Base-by-base conservation (phyloP, 2,797 vertebrate species). In the Pteropus rufus region DNA sequence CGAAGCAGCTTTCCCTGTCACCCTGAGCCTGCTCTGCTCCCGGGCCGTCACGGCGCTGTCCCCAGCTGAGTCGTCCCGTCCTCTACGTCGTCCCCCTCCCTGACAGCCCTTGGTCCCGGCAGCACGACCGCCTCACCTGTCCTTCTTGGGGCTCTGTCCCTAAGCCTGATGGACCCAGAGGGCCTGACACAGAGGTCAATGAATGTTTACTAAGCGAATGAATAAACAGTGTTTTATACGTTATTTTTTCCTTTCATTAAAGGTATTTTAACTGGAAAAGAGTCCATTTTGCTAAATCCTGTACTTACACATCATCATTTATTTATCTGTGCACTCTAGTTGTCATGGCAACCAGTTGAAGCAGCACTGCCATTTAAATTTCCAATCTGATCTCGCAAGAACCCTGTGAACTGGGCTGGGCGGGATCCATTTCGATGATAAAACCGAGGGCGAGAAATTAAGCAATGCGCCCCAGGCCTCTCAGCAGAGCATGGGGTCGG, bases 361-460 rank as follows among this genome's bases (percentile, higher is more conserved):
- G 60, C 0, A 29, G 24, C 62, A 39, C 44, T 87, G 41, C 62
- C 21, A 16, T 60, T 86, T 62, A 60, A 90, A 97, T 95, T 97
- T 95, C 95, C 94, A 95, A 65, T 85, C 85, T 39, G 75, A 97
- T 87, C 86, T 97, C 85, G 72, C 83, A 89, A 95, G 97, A 54
- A 34, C 18, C 46, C 58, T 65, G 23, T 2, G 44, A 44, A 44
- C 44, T 39, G 46, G 31, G 44, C 21, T 67, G 2, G 31, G 24
- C 5, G 31, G 41, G 23, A 1, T 75, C 46, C 16, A 2, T 49
- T 64, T 52, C 16, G 54, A 16, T 1, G 12, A 60, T 24, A 8
- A 60, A 60, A 24, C 7, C 0, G 29, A 62, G 56, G 15, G 41
- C 29, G 52, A 79, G 52, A 58, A 26, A 6, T 7, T 12, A 5